A percentile compares a stretch with the other conserved stretches of the same genome.
Evolutionary conservation across 2,888 invertebrate genomes (phyloP).

Genomic region (Mellilla xanthometata): DNA sequence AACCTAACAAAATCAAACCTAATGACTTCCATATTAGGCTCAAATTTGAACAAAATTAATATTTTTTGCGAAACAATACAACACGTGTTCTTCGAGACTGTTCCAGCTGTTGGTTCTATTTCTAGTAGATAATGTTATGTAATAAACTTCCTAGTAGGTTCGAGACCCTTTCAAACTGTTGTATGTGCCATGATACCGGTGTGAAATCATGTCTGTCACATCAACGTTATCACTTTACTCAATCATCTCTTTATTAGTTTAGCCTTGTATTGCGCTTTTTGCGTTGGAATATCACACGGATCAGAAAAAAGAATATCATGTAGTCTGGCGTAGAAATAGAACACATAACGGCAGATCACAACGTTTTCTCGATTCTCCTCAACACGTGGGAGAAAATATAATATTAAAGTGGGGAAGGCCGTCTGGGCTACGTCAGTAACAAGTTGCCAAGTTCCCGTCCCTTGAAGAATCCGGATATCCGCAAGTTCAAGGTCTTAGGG

Average conservation of each 20-base stretch:
- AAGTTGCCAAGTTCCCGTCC: conserved; percentile 16
- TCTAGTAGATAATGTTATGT: too few relatives aligned
- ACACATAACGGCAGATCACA: too few relatives aligned
- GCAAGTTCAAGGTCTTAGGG: conserved; percentile 12
- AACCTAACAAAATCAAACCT: background rate
- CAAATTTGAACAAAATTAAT: background rate
- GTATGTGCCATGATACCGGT: background rate
- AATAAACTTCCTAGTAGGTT: too few relatives aligned
- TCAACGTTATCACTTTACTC: conserved; percentile 15
- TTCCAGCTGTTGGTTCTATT: too few relatives aligned
- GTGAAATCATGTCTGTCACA: background rate
- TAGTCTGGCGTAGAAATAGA: too few relatives aligned
- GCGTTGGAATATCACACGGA: conserved; percentile 6
- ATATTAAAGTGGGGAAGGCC: background rate
- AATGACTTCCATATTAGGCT: background rate
- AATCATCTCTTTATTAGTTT: conserved; percentile 14
- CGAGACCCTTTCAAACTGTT: too few relatives aligned
- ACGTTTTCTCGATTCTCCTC: too few relatives aligned
- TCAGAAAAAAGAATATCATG: too few relatives aligned
- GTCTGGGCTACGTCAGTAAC: background rate
- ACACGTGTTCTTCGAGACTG: too few relatives aligned
- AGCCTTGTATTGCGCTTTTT: conserved; percentile 17
- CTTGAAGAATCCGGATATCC: conserved; percentile 16
- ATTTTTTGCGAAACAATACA: too few relatives aligned
- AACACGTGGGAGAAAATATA: too few relatives aligned